These are phyloP conservation scores for Barnardius zonarius DNA, from an alignment of 2,113 vertebrate species.

Conservation along the genomic window DNA sequence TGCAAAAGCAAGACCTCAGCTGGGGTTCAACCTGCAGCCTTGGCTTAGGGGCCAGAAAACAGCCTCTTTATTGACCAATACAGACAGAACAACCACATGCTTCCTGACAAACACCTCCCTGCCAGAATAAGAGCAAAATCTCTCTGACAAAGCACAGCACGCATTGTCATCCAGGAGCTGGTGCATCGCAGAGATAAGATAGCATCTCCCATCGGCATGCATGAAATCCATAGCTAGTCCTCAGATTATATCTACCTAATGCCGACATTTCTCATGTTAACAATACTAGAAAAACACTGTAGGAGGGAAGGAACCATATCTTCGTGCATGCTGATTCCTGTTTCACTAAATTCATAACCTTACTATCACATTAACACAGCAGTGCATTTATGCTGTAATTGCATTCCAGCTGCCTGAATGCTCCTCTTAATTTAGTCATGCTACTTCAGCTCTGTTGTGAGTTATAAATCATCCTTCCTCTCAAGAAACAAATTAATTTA, in stretches of 20 bases:
- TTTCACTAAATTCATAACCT: background rate
- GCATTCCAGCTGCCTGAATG: background rate
- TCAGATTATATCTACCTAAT: background rate
- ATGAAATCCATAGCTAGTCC: background rate
- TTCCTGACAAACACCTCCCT: background rate
- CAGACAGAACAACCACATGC: fast-evolving
- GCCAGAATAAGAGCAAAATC: background rate
- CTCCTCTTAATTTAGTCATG: conserved; percentile 26
- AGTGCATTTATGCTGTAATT: background rate
- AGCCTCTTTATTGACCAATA: background rate
- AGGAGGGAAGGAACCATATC: background rate
- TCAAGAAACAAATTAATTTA: conserved; percentile 53
- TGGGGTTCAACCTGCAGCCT: background rate
- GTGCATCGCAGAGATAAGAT: background rate
- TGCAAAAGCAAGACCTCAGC: background rate
- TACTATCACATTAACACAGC: background rate
- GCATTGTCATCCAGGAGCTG: fast-evolving
- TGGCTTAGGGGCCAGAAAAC: background rate
- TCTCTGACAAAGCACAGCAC: background rate
- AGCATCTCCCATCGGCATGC: fast-evolving
- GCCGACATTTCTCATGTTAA: background rate
- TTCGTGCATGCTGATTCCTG: background rate
- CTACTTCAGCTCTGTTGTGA: conserved; percentile 25
- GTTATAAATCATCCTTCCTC: conserved; percentile 27
- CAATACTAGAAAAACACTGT: background rate